Percentiles rank a stretch among this genome's conserved stretches.
Conservation (phyloP, 2,888 invertebrate species). For the Euphydryas editha region DNA sequence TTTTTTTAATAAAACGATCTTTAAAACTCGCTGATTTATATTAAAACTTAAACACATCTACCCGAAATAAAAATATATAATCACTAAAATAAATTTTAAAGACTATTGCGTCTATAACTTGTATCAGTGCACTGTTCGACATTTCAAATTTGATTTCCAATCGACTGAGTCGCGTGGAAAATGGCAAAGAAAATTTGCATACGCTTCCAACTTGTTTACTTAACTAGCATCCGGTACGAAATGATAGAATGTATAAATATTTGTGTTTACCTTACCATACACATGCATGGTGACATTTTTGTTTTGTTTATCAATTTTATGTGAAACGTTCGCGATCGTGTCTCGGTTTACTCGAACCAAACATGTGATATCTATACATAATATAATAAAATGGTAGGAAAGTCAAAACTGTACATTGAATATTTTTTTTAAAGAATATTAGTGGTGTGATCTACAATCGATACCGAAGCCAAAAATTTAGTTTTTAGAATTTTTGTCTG, state of each 20-base stretch:
- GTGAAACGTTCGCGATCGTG: not conserved
- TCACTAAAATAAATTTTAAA: not conserved
- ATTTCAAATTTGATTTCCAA: slow-evolving; percentile 35
- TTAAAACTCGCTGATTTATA: too few species aligned
- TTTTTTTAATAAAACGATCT: too few species aligned
- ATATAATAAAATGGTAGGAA: too few species aligned
- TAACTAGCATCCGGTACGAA: slow-evolving; percentile 28
- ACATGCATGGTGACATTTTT: slow-evolving; percentile 25
- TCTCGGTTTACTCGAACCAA: not conserved
- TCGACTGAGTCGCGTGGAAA: slow-evolving; percentile 34
- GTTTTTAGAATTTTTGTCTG: too few species aligned
- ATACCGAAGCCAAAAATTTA: too few species aligned
- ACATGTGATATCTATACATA: too few species aligned
- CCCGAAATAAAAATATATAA: not conserved
- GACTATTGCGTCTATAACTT: slow-evolving; percentile 1
- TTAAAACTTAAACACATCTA: too few species aligned
- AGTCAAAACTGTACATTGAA: too few species aligned
- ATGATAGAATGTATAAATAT: slow-evolving; percentile 30
- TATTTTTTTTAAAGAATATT: too few species aligned
- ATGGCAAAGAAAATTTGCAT: slow-evolving; percentile 40
- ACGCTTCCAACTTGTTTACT: slow-evolving; percentile 33
- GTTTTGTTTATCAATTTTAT: slow-evolving; percentile 12
- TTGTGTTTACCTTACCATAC: slow-evolving; percentile 26
- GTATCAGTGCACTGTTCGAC: slow-evolving; percentile 25
- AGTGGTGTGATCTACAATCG: too few species aligned